Conservation (phyloP, 2,888 invertebrate species). For the Microchrysa polita region DNA sequence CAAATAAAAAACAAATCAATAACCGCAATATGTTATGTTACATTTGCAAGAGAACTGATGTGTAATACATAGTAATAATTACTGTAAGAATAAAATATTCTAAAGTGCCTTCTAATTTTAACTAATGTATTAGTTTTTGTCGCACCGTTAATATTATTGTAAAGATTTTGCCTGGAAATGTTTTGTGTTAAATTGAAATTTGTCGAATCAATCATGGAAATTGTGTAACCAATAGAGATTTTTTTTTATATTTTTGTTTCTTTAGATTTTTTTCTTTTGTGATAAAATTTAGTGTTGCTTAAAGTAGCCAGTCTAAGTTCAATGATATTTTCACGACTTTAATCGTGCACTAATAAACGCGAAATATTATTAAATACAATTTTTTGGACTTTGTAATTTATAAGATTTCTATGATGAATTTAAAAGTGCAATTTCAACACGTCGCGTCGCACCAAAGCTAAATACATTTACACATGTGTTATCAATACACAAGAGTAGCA, state of each 20-base stretch:
- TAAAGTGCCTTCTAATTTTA: slow-evolving; percentile 43
- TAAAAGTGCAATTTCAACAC: too few species aligned
- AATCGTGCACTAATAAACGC: neutral
- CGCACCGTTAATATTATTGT: neutral
- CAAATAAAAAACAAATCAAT: neutral
- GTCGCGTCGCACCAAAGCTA: too few species aligned
- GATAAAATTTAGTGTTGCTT: slow-evolving; percentile 13
- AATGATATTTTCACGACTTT: neutral
- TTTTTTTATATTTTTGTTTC: neutral
- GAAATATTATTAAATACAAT: neutral
- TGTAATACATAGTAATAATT: neutral
- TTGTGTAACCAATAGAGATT: neutral
- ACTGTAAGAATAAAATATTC: slow-evolving; percentile 34
- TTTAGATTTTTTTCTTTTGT: slow-evolving; percentile 29
- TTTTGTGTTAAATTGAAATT: slow-evolving; percentile 4
- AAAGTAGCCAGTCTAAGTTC: slow-evolving; percentile 1
- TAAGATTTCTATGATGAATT: too few species aligned
- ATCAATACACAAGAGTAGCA: too few species aligned
- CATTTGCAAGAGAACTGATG: neutral
- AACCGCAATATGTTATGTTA: neutral
- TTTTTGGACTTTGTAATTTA: too few species aligned
- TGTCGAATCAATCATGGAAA: neutral
- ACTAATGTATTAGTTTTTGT: too few species aligned
- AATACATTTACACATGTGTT: too few species aligned
- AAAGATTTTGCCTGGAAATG: neutral